phyloP scores from a whole-genome alignment of 2,888 invertebrate species.

The Allophyes oxyacanthae region DNA sequence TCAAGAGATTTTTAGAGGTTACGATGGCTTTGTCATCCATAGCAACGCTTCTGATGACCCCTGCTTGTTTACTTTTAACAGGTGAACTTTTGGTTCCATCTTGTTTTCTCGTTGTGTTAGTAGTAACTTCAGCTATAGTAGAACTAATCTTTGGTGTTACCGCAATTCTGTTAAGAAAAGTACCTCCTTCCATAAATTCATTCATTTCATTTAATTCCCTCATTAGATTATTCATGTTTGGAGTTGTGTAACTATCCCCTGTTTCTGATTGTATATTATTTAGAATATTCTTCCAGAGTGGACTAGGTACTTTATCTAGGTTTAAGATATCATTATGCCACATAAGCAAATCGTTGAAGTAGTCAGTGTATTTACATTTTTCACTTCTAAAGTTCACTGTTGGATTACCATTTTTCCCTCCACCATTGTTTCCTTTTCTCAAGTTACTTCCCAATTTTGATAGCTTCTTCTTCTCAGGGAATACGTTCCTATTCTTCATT shows the following conservation, averaged over 20 bases:
- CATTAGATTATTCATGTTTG: constrained; percentile 43
- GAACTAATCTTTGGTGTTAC: neutral
- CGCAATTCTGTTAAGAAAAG: neutral
- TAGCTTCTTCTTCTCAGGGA: neutral
- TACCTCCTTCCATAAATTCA: constrained; percentile 3
- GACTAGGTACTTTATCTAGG: constrained; percentile 49
- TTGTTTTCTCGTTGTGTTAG: neutral
- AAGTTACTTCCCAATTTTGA: neutral
- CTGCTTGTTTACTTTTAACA: neutral
- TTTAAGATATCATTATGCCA: constrained; percentile 71
- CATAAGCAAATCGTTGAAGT: constrained; percentile 67
- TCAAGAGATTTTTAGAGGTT: constrained; percentile 38
- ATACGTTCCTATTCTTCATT: neutral
- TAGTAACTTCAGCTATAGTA: neutral
- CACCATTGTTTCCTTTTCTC: neutral
- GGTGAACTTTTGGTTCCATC: neutral
- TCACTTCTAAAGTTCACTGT: neutral
- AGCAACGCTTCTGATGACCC: constrained; percentile 28
- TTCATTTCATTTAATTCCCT: constrained; percentile 50
- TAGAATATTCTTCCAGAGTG: constrained; percentile 54
- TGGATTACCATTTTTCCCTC: neutral
- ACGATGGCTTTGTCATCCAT: constrained; percentile 47
- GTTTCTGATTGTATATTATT: constrained; percentile 34
- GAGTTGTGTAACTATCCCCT: constrained; percentile 37
- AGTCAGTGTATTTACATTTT: constrained; percentile 47